Conservation (phyloP, 92 coral and sea anemone species). For the Palythoa caribaeorum region DNA sequence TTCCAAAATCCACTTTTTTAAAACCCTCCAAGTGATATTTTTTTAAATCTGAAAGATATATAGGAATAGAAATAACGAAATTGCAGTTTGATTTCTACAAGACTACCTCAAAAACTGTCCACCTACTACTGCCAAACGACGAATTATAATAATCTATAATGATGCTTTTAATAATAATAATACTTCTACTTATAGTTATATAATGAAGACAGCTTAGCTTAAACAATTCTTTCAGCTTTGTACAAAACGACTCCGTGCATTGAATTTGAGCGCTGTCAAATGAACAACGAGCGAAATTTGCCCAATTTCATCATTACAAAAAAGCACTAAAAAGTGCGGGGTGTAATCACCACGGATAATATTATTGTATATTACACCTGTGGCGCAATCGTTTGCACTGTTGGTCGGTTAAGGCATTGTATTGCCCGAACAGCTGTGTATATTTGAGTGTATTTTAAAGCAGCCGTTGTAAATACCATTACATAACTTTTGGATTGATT, state of each 20-base stretch:
- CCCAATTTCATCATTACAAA: not conserved
- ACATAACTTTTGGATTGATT: not conserved
- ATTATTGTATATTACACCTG: slow-evolving; percentile 32
- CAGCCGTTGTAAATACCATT: slow-evolving; percentile 22
- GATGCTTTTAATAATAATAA: no score
- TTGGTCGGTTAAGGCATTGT: slow-evolving; percentile 2
- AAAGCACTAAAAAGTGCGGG: not conserved
- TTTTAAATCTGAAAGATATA: not conserved
- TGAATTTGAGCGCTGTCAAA: slow-evolving; percentile 1
- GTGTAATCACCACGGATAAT: not conserved
- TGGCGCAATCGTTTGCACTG: not conserved
- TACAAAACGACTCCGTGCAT: not conserved
- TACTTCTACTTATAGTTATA: no score
- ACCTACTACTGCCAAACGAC: not conserved
- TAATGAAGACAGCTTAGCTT: not conserved
- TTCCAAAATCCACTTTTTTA: not conserved
- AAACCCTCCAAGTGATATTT: not conserved
- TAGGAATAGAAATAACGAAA: not conserved
- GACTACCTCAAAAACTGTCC: not conserved
- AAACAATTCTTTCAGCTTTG: not conserved
- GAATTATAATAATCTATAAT: not conserved
- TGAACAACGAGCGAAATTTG: not conserved
- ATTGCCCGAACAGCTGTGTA: slow-evolving; percentile 20
- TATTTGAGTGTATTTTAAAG: not conserved
- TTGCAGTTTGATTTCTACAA: not conserved